These are phyloP conservation scores for Microctonus hyperodae DNA, from an alignment of 2,888 invertebrate species.

Conservation along the genomic window DNA sequence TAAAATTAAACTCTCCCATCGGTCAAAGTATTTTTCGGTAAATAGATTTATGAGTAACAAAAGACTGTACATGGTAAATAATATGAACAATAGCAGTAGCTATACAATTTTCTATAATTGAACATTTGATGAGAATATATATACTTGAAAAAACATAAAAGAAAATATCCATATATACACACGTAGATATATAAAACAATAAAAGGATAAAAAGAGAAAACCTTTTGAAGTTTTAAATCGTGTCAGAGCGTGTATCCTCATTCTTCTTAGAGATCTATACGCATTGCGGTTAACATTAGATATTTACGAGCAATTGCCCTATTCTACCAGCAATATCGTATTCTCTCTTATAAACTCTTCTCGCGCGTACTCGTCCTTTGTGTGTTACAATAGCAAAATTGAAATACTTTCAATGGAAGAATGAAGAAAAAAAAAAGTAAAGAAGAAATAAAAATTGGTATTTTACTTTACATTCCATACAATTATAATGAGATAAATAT, in stretches of 20 bases:
- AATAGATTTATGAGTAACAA: not conserved
- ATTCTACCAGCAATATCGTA: not conserved
- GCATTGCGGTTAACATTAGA: slow-evolving; percentile 16
- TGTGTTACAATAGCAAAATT: not conserved
- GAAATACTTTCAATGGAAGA: no score
- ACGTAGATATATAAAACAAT: no score
- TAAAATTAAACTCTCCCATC: not conserved
- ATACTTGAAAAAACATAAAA: not conserved
- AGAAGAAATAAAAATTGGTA: not conserved
- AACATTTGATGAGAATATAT: not conserved
- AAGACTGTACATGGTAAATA: not conserved
- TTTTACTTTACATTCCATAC: not conserved
- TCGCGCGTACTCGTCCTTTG: not conserved
- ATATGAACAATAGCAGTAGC: not conserved
- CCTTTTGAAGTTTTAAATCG: slow-evolving; percentile 13
- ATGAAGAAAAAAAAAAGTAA: no score
- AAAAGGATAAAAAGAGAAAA: slow-evolving; percentile 1
- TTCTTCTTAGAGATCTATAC: slow-evolving; percentile 1
- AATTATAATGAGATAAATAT: not conserved
- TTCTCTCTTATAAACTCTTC: not conserved
- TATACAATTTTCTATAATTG: slow-evolving; percentile 16
- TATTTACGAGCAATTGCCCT: slow-evolving; percentile 13
- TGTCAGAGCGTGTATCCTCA: slow-evolving; percentile 1
- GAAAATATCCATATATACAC: not conserved
- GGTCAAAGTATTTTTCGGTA: slow-evolving; percentile 10